Base-by-base conservation (phyloP, 2,797 vertebrate species). In the Glyptemys insculpta region DNA sequence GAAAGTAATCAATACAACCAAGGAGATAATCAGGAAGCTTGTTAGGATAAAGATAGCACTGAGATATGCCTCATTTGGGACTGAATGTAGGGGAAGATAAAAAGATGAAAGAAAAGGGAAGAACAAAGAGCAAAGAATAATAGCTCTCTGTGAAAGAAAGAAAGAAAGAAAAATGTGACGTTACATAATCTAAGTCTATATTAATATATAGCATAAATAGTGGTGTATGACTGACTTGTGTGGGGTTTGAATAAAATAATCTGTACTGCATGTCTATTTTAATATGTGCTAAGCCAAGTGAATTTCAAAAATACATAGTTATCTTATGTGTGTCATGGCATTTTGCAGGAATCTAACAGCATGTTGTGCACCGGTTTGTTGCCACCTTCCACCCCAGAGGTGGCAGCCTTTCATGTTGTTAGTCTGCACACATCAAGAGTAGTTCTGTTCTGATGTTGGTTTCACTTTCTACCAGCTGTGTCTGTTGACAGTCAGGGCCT, bases 31-130 rank as follows among this genome's bases (percentile, higher is more conserved):
- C 87, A 79, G 54, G 65, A 95, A 92, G 50, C 81, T 93, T 89
- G 94, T 94, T 87, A 88, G 90, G 96, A 94, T 86, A 90, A 93
- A 91, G 89, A 91, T 91, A 90, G 41, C 79, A 81, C 85, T 95
- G 93, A 88, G 86, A 90, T 93, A 89, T 15, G 80, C 74, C 47
- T 57, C 89, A 59, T 85, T 86, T 86, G 89, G 65, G 79, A 91
- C 88, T 93, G 88, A 93, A 90, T 50, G 31, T 85, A 89, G 19
- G 37, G 90, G 93, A 93, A 96, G 85, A 95, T 94, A 93, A 95
- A 92, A 95, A 88, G 68, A 94, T 92, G 88, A 97, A 97, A 89
- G 87, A 91, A 89, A 56, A 94, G 12, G 31, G 31, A 97, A 95
- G 91, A 93, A 96, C 90, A 96, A 97, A 95, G 91, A 92, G 6